Evolutionary conservation across 2,888 invertebrate species (phyloP), one percentile per base, ranked within the genome.

Genomic region (Clusia tigrina): DNA sequence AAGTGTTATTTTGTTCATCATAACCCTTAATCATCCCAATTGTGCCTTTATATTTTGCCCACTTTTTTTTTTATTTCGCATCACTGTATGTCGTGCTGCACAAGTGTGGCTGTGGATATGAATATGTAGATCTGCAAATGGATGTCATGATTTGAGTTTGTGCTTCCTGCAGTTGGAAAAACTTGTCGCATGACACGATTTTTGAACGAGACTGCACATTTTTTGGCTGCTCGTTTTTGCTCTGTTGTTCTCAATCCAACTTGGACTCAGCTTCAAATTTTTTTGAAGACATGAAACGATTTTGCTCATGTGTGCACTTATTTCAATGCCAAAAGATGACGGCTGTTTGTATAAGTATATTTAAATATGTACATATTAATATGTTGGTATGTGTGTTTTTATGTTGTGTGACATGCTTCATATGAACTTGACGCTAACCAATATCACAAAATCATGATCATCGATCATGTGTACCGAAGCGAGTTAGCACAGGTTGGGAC

Each of bases 391-490:
- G 15, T 3, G 5, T 48, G 48, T 3, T 3, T 48, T 18, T 32
- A 32, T 22, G 18, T 20, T 2, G 15, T 48, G 42, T 42, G 42
- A 42, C 42, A 42, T 42, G 42, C 42, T 42, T 42, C 42, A 48
- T 48, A 48, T 48, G 48, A 48, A 22, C 48, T 48, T 22, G 22
- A 48, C 22, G 48, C 22, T n/a, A n/a, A n/a, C n/a, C 48, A 48
- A 48, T 48, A 48, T 20, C 18, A 48, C 5, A 20, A 48, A 48
- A 48, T 48, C 48, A 48, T 48, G 48, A 20, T 18, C 48, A 48
- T 48, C 48, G 48, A 48, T 48, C 48, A 48, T 48, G 48, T 48
- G 48, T 48, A 48, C 48, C 48, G 48, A 48, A 48, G 48, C 48
- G 48, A 48, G 20, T 48, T 20, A 22, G 48, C 15, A 48, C 48